Evolutionary conservation across 2,888 invertebrate genomes (phyloP), one percentile per base, ranked within the genome.

Genomic region (Drosophila mimica): DNA sequence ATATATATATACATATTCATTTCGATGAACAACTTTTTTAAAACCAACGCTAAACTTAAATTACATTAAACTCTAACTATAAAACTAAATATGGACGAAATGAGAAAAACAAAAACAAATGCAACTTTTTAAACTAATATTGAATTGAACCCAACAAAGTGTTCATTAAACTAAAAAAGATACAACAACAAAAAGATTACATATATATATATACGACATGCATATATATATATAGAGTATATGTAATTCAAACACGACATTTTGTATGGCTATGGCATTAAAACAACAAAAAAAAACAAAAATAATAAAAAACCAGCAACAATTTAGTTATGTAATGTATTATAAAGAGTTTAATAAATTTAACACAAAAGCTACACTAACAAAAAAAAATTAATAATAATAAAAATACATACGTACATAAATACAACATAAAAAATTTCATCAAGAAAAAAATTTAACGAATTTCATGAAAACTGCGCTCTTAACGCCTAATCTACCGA

Each of bases 101-200:
- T 57, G 53, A 43, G 63, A 65, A 69, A 72, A 60, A 48, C 56
- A 53, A 36, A 76, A 74, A 62, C 15, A 60, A 70, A 71, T 62
- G 53, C 53, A 82, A 82, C 76, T 89, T 86, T 86, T 86, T 89
- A 86, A 81, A 86, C 79, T 88, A 86, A 88, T 86, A 83, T 90
- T 90, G 87, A 90, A 90, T 91, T 92, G 92, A 91, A 92, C 91
- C 92, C 90, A 91, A 88, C 87, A 88, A 91, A 91, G 92, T 91
- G 91, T 91, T 91, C 91, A 92, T 89, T 91, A 91, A 91, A 91
- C 86, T 89, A 88, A 91, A 83, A 56, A 54, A 74, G 74, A 73
- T 60, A 80, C 52, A 79, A 60, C 62, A 76, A 46, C 48, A 63
- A 60, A 77, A 67, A 38, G 43, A 59, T 56, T 38, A 59, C 53